Percentiles rank a stretch among this genome's conserved stretches.
These are phyloP conservation scores for Rhinoraja longicauda DNA, from an alignment of 2,797 vertebrate genomes.

Conservation along the genomic window DNA sequence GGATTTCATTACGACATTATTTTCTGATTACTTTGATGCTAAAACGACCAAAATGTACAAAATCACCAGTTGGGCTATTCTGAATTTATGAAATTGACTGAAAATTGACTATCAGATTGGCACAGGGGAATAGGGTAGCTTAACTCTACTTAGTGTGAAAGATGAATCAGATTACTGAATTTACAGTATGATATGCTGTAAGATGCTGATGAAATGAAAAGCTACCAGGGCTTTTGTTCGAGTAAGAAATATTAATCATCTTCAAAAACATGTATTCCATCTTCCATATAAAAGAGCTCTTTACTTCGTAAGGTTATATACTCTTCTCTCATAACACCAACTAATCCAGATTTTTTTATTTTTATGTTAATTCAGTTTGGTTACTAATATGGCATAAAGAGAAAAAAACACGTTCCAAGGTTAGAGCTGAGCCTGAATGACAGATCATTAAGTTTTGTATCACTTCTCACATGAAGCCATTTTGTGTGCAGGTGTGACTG, in stretches of 20 bases:
- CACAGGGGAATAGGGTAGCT: not conserved
- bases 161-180: constrained; percentile 30
- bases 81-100: constrained; percentile 17
- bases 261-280: constrained; percentile 22
- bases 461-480: constrained; percentile 39
- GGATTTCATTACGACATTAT: not conserved
- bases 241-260: constrained; percentile 37
- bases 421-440: constrained; percentile 40
- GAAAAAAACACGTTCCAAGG: constrained; percentile 38
- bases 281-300: constrained; percentile 27
- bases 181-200: constrained; percentile 24
- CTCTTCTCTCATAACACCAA: not conserved
- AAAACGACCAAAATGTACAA: not conserved
- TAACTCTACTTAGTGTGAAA: constrained; percentile 30
- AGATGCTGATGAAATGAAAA: constrained; percentile 33
- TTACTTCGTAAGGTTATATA: constrained; percentile 9
- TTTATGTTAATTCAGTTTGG: constrained; percentile 37
- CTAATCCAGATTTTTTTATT: constrained; percentile 37
- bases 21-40: not conserved
- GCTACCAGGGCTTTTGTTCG: constrained; percentile 10
- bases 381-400: constrained; percentile 37
- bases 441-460: constrained; percentile 41
- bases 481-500: constrained; percentile 40
- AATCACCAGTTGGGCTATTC: not conserved
- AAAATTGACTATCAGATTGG: not conserved